Evolutionary conservation across 30 jellyfish, hydroid and myxozoan genomes (phyloP).

Genomic region (Nemopilema nomurai): DNA sequence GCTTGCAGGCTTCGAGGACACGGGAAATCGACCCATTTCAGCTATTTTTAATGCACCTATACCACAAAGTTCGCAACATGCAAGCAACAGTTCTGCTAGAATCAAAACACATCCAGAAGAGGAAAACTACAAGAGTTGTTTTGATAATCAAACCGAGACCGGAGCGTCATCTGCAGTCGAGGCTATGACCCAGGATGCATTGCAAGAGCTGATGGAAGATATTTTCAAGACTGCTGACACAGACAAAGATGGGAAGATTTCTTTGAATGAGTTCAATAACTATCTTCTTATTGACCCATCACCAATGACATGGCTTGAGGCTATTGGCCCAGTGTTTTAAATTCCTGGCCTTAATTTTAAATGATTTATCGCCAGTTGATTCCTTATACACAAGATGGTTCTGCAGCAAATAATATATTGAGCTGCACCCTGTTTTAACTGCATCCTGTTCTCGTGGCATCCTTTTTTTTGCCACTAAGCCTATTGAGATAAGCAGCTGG

Average conservation of each 20-base stretch:
- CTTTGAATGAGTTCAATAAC: constrained; percentile 73
- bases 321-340: constrained; percentile 84
- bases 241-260: constrained; percentile 84
- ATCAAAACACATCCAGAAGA: background rate
- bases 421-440: too few species aligned
- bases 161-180: constrained; percentile 89
- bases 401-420: too few species aligned
- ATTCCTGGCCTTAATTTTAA: background rate
- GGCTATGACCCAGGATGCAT: constrained; percentile 99
- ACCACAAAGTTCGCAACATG: constrained; percentile 61
- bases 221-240: constrained; percentile 83
- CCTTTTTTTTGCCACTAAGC: too few species aligned
- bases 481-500: too few species aligned
- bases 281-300: constrained; percentile 87
- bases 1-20: constrained; percentile 93
- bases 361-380: too few species aligned
- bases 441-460: too few species aligned
- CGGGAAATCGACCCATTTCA: constrained; percentile 91
- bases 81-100: background rate
- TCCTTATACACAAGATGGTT: too few species aligned
- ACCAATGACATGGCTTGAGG: constrained; percentile 91
- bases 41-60: constrained; percentile 97
- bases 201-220: constrained; percentile 76
- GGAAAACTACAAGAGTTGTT: background rate
- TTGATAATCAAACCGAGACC: constrained; percentile 15